Percentiles rank a stretch among this genome's conserved stretches.
These are phyloP conservation scores for Scolopax mira DNA, from an alignment of 2,113 vertebrate genomes.

Conservation along the genomic window DNA sequence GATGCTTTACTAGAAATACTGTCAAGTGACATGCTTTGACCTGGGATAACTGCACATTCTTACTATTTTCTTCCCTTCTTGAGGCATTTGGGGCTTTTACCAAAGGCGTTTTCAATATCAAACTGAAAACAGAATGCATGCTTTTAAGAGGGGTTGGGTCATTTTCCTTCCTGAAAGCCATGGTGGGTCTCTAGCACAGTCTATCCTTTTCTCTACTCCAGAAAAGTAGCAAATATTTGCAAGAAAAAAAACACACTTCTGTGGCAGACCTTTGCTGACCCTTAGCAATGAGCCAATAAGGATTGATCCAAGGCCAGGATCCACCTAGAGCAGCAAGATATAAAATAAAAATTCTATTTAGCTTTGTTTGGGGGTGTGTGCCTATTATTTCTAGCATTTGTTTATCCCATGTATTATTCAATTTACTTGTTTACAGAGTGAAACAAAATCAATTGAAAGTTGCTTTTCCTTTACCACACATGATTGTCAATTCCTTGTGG, in stretches of 20 bases:
- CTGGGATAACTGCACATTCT: background rate
- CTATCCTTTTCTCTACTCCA: background rate
- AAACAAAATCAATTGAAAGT: conserved; percentile 60
- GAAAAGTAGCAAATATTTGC: background rate
- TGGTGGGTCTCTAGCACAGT: background rate
- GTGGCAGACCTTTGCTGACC: background rate
- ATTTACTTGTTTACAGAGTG: conserved; percentile 49
- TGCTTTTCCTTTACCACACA: background rate
- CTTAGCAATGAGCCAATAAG: background rate
- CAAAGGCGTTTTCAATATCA: background rate
- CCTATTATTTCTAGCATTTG: background rate
- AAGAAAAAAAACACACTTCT: background rate
- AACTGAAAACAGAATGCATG: background rate
- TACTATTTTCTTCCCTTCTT: background rate
- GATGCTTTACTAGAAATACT: background rate
- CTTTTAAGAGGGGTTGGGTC: background rate
- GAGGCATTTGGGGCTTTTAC: background rate
- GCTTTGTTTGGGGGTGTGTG: background rate
- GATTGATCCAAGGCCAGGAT: background rate
- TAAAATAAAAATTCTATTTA: background rate
- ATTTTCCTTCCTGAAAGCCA: background rate
- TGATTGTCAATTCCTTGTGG: background rate
- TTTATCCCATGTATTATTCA: conserved; percentile 45
- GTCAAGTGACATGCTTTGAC: background rate
- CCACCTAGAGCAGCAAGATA: background rate